Base-by-base conservation (phyloP, 1,140 invertebrate species). In the Saccostrea cuccullata region DNA sequence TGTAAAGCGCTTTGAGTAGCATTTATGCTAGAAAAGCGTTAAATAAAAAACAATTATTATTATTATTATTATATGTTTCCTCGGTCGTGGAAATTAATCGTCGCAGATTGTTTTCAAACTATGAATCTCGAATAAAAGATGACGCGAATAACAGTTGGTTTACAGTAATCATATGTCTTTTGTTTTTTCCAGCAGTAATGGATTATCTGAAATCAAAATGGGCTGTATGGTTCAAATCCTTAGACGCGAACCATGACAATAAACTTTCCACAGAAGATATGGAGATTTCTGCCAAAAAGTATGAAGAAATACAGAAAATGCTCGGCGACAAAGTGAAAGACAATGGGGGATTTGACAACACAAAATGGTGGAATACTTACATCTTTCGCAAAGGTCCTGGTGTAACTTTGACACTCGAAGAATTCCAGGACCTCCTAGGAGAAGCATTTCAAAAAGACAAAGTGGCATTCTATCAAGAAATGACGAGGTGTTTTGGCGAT, bases 341-440 rank as follows among this genome's bases (percentile, higher is more conserved):
- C 26, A 26, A 11, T 17, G 55, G 55, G 0, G 26, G 56, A 17
- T 47, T 60, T n/a, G 86, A 83, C 15, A 55, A 83, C 23, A 60
- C 82, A 87, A 67, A 84, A 67, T 87, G 86, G 86, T 87, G 86
- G 86, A 87, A 58, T 12, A 36, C 47, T 8, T 87, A 84, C 40
- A 84, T 87, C 47, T 47, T 87, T 17, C 64, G 55, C 1, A 87
- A 84, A 17, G 86, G 83, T n/a, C 55, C 56, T 0, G 64, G 47
- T 20, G 82, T 87, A 2, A 15, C 70, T 8, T 30, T 77, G 30
- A 83, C 86, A 0, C 15, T 83, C 3, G 58, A 87, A 17, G 26
- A 84, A 26, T 87, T 87, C 56, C 12, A 64, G 1, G 82, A 40
- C 1, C 47, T n/a, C 58, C 15, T 55, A 3, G 82, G 6, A 67